Conservation (phyloP, 2,797 vertebrate genomes). For the Nannoperca australis region DNA sequence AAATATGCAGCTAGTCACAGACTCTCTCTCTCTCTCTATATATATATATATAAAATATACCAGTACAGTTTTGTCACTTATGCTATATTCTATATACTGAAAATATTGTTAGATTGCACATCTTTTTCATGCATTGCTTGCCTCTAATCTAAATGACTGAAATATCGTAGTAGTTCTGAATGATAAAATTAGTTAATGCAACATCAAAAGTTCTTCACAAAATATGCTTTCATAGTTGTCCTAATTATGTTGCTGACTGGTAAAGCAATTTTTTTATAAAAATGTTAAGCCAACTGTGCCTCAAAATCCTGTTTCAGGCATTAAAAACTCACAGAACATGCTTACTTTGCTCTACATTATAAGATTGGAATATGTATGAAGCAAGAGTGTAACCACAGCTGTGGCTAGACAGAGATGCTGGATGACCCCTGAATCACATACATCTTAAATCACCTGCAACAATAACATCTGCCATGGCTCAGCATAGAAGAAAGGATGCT, state of each 20-base stretch:
- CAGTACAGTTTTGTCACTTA: not conserved
- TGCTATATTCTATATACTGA: not conserved
- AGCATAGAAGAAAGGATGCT: slow-evolving; percentile 15
- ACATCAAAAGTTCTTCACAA: slow-evolving; percentile 3
- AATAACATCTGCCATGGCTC: slow-evolving; percentile 11
- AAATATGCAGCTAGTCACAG: slow-evolving; percentile 15
- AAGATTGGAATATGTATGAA: slow-evolving; percentile 7
- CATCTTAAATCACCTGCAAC: slow-evolving; percentile 33
- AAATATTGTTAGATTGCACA: not conserved
- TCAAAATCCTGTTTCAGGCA: slow-evolving; percentile 14
- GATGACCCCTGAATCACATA: slow-evolving; percentile 4
- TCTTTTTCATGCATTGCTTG: not conserved
- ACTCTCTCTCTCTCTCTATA: no score
- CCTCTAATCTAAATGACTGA: slow-evolving; percentile 1
- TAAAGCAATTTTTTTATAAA: not conserved
- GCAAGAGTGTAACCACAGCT: not conserved
- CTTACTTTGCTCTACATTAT: not conserved
- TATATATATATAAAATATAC: no score
- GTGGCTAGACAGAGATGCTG: not conserved
- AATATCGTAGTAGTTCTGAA: not conserved
- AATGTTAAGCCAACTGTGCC: slow-evolving; percentile 3
- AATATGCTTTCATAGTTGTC: not conserved
- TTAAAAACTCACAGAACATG: not conserved
- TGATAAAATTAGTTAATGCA: not conserved
- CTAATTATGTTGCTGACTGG: not conserved